Base-by-base conservation (phyloP, 2,797 vertebrate genomes). In the Peromyscus nudipes region DNA sequence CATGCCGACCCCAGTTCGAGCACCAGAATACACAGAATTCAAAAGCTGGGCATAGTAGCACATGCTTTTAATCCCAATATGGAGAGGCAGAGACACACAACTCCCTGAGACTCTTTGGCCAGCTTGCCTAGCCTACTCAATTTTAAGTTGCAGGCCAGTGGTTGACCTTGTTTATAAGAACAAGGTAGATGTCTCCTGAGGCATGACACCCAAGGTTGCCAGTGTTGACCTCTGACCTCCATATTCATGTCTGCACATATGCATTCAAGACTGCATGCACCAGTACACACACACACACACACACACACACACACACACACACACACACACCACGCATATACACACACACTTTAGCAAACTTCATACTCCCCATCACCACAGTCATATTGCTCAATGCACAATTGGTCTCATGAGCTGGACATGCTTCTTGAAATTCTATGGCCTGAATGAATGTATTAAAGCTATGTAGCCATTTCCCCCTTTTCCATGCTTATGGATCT, bases 401-500 rank as follows among this genome's bases (percentile, higher is more conserved):
- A 49, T 49, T 49, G 49, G 49, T 80, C 37, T 84, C n/a, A 43
- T 9, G 5, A 94, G 52, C 16, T 65, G 79, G 29, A 65, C 21
- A 34, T n/a, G 1, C 11, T 75, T 31, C 73, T 21, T 25, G 55
- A 83, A 52, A 64, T 37, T 86, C 73, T 60, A n/a, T 64, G 46
- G 29, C 52, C 52, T 60, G 25, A 85, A 52, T 11, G 23, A 94
- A 27, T 19, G 14, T 19, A 9, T 23, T 79, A 75, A 91, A 55
- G 13, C 13, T 94, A 11, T 8, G 12, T 40, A 40, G 4, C 37
- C 75, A 43, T 23, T 46, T 93, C 46, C 34, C 46, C 43, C 34
- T 34, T 43, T 43, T 31, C 57, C 43, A 25, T 10, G 52, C 49
- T 88, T 21, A 1, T 96, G 98, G 97, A 97, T 98, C 97, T 98